Evolutionary conservation across 1,140 invertebrate genomes (phyloP).

Genomic region (Leguminivora glycinivorella): DNA sequence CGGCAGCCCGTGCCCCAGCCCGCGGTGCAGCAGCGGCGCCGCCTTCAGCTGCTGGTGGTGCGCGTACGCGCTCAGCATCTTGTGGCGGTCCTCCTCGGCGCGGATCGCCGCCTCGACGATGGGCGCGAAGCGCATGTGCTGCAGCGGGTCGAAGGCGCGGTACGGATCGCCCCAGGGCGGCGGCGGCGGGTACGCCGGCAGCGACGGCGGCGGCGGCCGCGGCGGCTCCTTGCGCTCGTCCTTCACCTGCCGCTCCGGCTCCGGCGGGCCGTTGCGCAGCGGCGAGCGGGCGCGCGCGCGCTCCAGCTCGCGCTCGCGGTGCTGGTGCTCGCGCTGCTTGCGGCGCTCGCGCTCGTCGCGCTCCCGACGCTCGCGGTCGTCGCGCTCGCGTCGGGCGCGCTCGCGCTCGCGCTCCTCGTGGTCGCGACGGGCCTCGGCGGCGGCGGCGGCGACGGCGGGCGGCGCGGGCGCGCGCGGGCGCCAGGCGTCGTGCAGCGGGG

Average conservation of each 20-base stretch:
- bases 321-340: slow-evolving; percentile 45
- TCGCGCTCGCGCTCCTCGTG: slow-evolving; percentile 82
- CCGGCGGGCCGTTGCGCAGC: slow-evolving; percentile 82
- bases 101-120: slow-evolving; percentile 86
- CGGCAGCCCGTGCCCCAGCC: slow-evolving; percentile 51
- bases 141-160: slow-evolving; percentile 81
- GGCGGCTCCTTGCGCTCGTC: slow-evolving; percentile 78
- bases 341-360: slow-evolving; percentile 79
- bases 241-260: slow-evolving; percentile 55
- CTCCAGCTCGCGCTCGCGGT: slow-evolving; percentile 74
- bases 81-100: slow-evolving; percentile 86
- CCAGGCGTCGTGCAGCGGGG: slow-evolving; percentile 69
- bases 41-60: slow-evolving; percentile 75
- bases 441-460: slow-evolving; percentile 81
- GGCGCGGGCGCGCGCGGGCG: slow-evolving; percentile 74
- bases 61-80: slow-evolving; percentile 85
- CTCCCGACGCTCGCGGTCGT: slow-evolving; percentile 85
- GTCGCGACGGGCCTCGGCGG: slow-evolving; percentile 78
- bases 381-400: slow-evolving; percentile 84
- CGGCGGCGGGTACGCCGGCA: slow-evolving; percentile 81
- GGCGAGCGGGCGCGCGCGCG: slow-evolving; percentile 84
- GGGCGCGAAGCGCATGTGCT: slow-evolving; percentile 84
- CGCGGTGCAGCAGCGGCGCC: slow-evolving; percentile 66
- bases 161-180: slow-evolving; percentile 83
- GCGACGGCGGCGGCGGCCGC: slow-evolving; percentile 78